Evolutionary conservation across 2,113 vertebrate species (phyloP).

Genomic region (Chauna torquata): DNA sequence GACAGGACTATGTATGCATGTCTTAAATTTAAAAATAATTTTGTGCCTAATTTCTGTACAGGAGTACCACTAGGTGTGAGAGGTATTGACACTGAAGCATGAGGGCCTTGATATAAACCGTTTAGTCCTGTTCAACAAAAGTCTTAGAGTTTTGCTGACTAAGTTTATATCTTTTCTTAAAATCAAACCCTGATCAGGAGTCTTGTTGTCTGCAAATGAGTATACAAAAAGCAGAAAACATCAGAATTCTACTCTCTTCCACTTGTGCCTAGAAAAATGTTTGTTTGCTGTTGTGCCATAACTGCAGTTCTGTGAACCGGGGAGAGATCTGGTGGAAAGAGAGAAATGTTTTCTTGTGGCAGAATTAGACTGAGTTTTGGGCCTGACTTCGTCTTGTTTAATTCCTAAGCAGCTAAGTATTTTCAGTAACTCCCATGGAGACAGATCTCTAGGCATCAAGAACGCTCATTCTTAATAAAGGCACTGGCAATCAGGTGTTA

Average conservation of each 20-base stretch:
- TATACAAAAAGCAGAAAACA: conserved; percentile 14
- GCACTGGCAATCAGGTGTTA: neutral
- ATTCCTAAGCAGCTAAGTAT: neutral
- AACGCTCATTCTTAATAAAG: neutral
- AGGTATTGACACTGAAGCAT: neutral
- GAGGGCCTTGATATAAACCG: neutral
- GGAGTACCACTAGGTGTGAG: neutral
- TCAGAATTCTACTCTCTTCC: neutral
- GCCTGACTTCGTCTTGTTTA: neutral
- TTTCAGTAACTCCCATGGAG: neutral
- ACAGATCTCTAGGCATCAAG: neutral
- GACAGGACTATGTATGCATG: neutral
- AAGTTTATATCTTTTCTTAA: neutral
- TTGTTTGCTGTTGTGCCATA: neutral
- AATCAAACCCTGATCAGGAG: neutral
- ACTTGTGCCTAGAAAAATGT: conserved; percentile 3
- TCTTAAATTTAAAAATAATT: neutral
- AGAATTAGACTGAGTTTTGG: neutral
- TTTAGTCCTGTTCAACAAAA: neutral
- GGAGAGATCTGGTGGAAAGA: neutral
- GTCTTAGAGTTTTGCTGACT: neutral
- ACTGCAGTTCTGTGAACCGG: neutral
- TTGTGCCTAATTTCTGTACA: neutral
- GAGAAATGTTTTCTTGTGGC: neutral
- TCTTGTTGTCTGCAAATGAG: conserved; percentile 18